phyloP scores from a whole-genome alignment of 2,113 vertebrate species.

The Anoura caudifer region DNA sequence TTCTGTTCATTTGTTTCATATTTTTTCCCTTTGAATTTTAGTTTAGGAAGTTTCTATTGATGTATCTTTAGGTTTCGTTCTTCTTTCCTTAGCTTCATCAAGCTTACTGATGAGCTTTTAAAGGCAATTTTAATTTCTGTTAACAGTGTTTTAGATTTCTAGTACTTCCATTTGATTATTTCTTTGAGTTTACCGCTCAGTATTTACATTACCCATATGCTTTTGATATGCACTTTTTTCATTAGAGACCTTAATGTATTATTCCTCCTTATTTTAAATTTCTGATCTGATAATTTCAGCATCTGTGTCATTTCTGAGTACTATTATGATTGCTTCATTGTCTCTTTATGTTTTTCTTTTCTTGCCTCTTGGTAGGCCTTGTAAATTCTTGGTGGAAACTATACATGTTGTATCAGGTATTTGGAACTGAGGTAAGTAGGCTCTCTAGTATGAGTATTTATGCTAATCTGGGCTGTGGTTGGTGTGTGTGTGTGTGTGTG shows the following conservation, averaged over 20 bases:
- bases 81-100: neutral
- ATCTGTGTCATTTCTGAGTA: neutral
- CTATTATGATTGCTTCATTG: neutral
- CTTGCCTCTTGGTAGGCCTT: neutral
- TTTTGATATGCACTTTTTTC: neutral
- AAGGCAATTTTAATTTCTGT: neutral
- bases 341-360: neutral
- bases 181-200: neutral
- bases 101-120: neutral
- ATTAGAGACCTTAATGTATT: neutral
- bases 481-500: neutral
- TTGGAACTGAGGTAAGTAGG: neutral
- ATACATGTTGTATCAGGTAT: neutral
- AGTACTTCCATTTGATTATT: neutral
- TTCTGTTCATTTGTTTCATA: neutral
- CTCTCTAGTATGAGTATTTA: neutral
- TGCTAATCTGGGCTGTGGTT: neutral
- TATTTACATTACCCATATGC: neutral
- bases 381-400: neutral
- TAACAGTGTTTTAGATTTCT: neutral
- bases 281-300: neutral
- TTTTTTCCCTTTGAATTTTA: neutral
- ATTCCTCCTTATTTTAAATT: neutral
- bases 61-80: neutral
- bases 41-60: neutral